phyloP scores from a whole-genome alignment of 2,888 invertebrate species.

The Rhopalosiphum nymphaeae region DNA sequence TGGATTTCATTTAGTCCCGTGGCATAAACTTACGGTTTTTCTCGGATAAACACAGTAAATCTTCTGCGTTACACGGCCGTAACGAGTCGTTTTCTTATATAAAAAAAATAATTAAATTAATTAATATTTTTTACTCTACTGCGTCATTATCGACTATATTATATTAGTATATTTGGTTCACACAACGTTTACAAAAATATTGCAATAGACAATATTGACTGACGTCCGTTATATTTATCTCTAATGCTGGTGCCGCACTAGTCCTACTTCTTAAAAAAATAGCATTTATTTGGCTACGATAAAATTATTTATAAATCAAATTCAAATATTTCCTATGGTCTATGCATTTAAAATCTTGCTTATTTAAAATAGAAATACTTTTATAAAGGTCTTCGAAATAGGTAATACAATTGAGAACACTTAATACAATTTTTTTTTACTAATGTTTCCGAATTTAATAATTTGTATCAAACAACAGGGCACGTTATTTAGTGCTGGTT shows the following conservation, averaged over 20 bases:
- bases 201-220: neutral
- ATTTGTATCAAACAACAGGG: neutral
- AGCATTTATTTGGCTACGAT: no score
- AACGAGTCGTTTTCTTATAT: conserved; percentile 63
- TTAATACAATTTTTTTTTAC: no score
- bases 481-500: neutral
- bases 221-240: neutral
- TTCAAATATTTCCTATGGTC: no score
- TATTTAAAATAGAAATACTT: neutral
- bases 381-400: neutral
- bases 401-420: neutral
- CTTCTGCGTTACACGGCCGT: conserved; percentile 68
- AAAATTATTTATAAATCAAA: no score
- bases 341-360: neutral
- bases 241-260: neutral
- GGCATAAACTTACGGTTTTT: conserved; percentile 68
- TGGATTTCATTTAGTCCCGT: neutral
- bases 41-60: conserved; percentile 68
- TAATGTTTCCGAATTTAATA: no score
- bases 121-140: neutral
- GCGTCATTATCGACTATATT: neutral
- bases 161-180: neutral
- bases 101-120: neutral
- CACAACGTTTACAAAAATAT: neutral
- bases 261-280: no score